These are phyloP conservation scores for Caenorhabditis uteleia DNA, from an alignment of 2,888 invertebrate genomes.

Conservation along the genomic window DNA sequence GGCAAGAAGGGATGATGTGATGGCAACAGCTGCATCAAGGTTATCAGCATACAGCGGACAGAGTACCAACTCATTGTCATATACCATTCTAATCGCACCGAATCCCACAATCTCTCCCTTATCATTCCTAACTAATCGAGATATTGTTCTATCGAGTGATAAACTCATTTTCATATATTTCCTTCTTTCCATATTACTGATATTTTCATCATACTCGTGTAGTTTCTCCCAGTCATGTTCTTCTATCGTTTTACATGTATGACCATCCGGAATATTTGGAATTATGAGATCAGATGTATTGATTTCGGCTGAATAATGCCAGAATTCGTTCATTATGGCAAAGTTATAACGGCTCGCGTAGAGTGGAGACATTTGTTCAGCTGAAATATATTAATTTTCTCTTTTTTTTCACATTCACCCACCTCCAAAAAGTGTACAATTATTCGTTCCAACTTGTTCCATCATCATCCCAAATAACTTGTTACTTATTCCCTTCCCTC, in stretches of 20 bases:
- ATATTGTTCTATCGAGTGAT: slow-evolving; percentile 9
- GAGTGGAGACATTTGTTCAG: slow-evolving; percentile 29
- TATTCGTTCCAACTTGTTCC: slow-evolving; percentile 26
- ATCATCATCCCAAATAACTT: slow-evolving; percentile 31
- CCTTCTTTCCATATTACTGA: slow-evolving; percentile 27
- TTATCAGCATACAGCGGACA: slow-evolving; percentile 33
- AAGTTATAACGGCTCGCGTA: slow-evolving; percentile 33
- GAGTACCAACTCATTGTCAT: slow-evolving; percentile 17
- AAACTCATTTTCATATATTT: slow-evolving; percentile 24
- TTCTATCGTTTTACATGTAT: slow-evolving; percentile 32
- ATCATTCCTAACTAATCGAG: slow-evolving; percentile 16
- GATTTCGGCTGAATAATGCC: slow-evolving; percentile 34
- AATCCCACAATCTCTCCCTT: slow-evolving; percentile 34
- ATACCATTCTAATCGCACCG: slow-evolving; percentile 24
- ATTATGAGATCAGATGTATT: slow-evolving; percentile 10
- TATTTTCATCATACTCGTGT: slow-evolving; percentile 33
- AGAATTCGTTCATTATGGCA: slow-evolving; percentile 24
- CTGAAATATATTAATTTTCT: no score
- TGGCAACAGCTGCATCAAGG: slow-evolving; percentile 21
- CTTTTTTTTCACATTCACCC: no score
- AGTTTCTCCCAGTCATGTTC: slow-evolving; percentile 36
- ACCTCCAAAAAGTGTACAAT: slow-evolving; percentile 28
- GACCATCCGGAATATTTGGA: slow-evolving; percentile 24
- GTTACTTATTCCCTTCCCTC: slow-evolving; percentile 36
- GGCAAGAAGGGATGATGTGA: slow-evolving; percentile 15